Conservation (phyloP, 1,140 invertebrate species). For the Zaprionus ghesquierei region DNA sequence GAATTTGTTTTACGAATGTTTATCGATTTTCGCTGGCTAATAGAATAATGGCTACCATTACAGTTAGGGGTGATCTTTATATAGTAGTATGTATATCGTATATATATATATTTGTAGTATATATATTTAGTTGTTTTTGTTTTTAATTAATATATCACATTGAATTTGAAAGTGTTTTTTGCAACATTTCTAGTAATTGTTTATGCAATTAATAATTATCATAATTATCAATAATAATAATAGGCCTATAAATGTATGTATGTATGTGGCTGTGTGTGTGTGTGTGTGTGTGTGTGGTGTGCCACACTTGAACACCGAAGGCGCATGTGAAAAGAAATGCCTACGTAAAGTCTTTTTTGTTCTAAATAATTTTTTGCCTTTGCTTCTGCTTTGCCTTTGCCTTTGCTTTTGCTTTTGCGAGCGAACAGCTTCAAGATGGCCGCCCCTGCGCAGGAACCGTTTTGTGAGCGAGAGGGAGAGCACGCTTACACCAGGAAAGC, state of each 20-base stretch:
- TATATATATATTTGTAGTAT: constrained; percentile 41
- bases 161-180: constrained; percentile 78
- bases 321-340: constrained; percentile 67
- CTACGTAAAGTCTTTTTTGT: constrained; percentile 74
- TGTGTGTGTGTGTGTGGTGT: constrained; percentile 31
- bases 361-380: constrained; percentile 5
- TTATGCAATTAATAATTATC: constrained; percentile 43
- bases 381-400: background rate
- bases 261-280: constrained; percentile 11
- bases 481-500: constrained; percentile 75
- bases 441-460: constrained; percentile 61
- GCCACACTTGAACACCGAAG: constrained; percentile 62
- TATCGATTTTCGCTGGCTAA: constrained; percentile 55
- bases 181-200: constrained; percentile 78
- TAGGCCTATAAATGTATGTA: constrained; percentile 54
- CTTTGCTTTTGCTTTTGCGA: constrained; percentile 14
- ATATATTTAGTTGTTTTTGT: constrained; percentile 38
- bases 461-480: background rate
- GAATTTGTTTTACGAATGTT: constrained; percentile 33
- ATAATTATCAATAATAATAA: constrained; percentile 38
- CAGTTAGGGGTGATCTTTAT: constrained; percentile 29
- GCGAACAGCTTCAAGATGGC: constrained; percentile 72
- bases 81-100: constrained; percentile 43
- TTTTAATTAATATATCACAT: constrained; percentile 79
- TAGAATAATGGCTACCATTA: constrained; percentile 66